These are phyloP conservation scores for Agrotis exclamationis DNA, from an alignment of 2,888 invertebrate species.

Conservation along the genomic window DNA sequence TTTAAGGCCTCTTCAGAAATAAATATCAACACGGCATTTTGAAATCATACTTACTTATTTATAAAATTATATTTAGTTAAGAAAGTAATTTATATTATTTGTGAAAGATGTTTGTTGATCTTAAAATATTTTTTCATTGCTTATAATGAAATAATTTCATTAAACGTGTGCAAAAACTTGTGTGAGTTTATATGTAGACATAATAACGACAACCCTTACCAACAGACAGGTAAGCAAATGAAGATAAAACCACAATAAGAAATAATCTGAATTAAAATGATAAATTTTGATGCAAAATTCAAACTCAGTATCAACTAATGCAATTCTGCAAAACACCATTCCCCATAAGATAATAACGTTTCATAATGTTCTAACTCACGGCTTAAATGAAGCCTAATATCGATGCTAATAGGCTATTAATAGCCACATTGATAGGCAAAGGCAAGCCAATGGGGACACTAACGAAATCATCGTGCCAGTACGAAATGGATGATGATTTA, in stretches of 20 bases:
- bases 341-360: conserved; percentile 48
- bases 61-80: too few relatives aligned
- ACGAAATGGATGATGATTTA: conserved; percentile 28
- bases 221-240: neutral
- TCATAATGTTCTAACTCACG: conserved; percentile 39
- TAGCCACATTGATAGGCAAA: conserved; percentile 42
- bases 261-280: conserved; percentile 9
- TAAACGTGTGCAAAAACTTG: too few relatives aligned
- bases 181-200: too few relatives aligned
- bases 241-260: conserved; percentile 4
- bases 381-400: conserved; percentile 51
- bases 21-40: neutral
- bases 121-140: too few relatives aligned
- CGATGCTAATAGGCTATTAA: conserved; percentile 49
- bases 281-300: conserved; percentile 25
- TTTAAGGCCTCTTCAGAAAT: neutral
- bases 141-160: too few relatives aligned
- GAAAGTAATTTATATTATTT: too few relatives aligned
- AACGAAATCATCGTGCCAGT: conserved; percentile 43
- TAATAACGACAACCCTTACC: too few relatives aligned
- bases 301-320: conserved; percentile 23
- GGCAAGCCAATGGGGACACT: conserved; percentile 30
- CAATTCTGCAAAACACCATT: conserved; percentile 48
- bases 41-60: too few relatives aligned
- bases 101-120: too few relatives aligned